Conservation (phyloP, 2,113 vertebrate species). For the Nanger granti region DNA sequence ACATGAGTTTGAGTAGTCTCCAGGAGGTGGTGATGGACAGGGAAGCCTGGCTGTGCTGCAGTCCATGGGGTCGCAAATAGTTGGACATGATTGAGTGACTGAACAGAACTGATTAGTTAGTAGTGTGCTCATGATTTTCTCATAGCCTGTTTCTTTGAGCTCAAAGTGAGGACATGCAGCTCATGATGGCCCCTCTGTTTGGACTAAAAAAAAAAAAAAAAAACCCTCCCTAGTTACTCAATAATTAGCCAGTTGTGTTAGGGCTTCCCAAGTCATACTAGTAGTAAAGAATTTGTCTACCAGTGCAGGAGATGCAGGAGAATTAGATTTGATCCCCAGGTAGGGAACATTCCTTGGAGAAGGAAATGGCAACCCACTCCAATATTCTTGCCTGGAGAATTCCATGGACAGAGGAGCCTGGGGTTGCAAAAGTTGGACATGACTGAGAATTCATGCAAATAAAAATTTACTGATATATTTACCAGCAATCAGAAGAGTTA, state of each 20-base stretch:
- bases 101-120: neutral
- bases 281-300: neutral
- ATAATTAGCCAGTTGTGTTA: neutral
- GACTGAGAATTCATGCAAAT: neutral
- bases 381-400: neutral
- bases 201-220: neutral
- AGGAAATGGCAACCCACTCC: neutral
- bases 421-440: neutral
- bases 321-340: neutral
- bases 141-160: neutral
- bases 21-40: neutral
- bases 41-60: accelerated
- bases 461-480: neutral
- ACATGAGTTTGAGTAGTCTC: neutral
- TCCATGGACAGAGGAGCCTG: neutral
- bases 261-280: neutral
- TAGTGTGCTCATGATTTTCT: neutral
- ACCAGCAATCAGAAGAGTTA: neutral
- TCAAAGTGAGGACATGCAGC: neutral
- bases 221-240: neutral
- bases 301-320: neutral
- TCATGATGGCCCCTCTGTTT: neutral
- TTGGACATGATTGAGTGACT: accelerated
- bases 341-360: neutral
- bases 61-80: neutral